Evolutionary conservation across 1,140 invertebrate genomes (phyloP), one percentile per base, ranked within the genome.

Genomic region (Diorhabda elongata): DNA sequence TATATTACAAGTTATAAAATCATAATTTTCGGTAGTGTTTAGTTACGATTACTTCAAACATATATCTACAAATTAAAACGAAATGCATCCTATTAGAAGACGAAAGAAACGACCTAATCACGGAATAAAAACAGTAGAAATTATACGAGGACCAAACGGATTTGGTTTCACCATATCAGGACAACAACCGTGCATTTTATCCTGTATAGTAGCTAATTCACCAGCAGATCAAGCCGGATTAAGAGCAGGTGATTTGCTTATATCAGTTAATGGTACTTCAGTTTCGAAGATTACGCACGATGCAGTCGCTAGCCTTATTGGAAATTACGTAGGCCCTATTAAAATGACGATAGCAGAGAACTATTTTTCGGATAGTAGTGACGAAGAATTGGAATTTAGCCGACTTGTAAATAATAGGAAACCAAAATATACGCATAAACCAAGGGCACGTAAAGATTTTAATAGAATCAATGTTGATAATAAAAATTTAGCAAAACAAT

Each of bases 101-200:
- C 87, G 91, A 73, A 93, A 94, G 81, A 92, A 93, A 79, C 84
- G 91, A 58, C 88, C 90, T 4, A 91, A 89, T 75, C 89, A 93
- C 78, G 90, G 91, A 4, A 90, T 95, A 26, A 88, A 93, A 62
- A 92, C 90, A 3, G 92, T 97, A 26, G 93, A 97, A 76, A 88
- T 98, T 5, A 85, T 88, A 1, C 85, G 95, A 66, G 93, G 95
- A 2, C 85, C 88, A 68, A 92, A 92, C 76, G 94, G 94, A 5
- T 96, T 93, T 81, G 94, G 94, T 5, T 96, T 96, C 77, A 96
- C 94, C 8, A 95, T 96, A 72, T 95, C 94, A n/a, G 94, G 94
- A 0, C 93, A 97, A 76, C 91, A 93, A 74, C 94, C 94, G 0
- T 96, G 94, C 80, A 90, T 95, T 72, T 83, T 97, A 7, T 94